Evolutionary conservation across 1,140 invertebrate genomes (phyloP).

Genomic region (Drosophila miranda): DNA sequence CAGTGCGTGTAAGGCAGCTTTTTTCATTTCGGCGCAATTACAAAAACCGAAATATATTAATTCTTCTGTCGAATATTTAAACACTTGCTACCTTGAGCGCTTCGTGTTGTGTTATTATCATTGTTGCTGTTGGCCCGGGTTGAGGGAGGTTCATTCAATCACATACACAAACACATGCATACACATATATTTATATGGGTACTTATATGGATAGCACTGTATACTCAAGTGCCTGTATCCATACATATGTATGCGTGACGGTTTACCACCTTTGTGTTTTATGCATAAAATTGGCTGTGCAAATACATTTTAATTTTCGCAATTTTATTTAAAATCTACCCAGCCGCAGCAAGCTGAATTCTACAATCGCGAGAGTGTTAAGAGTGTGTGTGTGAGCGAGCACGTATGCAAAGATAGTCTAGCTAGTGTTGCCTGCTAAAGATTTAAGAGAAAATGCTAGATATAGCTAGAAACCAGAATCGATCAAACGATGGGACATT

Average conservation of each 20-base stretch:
- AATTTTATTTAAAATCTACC: constrained; percentile 60
- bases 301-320: constrained; percentile 74
- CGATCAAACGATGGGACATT: too few species aligned
- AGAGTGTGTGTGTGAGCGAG: constrained; percentile 7
- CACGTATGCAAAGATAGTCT: constrained; percentile 16
- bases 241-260: not conserved
- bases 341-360: constrained; percentile 19
- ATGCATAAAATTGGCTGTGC: constrained; percentile 35
- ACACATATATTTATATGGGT: constrained; percentile 1
- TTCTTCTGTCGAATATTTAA: constrained; percentile 59
- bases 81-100: constrained; percentile 74
- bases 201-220: constrained; percentile 14
- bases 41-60: constrained; percentile 54
- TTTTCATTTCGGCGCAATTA: constrained; percentile 42
- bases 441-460: constrained; percentile 3
- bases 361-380: constrained; percentile 6
- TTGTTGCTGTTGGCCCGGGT: constrained; percentile 40
- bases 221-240: too few species aligned
- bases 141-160: constrained; percentile 77
- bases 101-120: constrained; percentile 41
- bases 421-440: constrained; percentile 24
- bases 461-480: too few species aligned
- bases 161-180: constrained; percentile 27
- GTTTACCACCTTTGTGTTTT: constrained; percentile 50
- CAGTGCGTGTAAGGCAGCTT: constrained; percentile 32